These are phyloP conservation scores for Automeris io DNA, from an alignment of 2,888 invertebrate genomes.

Conservation along the genomic window DNA sequence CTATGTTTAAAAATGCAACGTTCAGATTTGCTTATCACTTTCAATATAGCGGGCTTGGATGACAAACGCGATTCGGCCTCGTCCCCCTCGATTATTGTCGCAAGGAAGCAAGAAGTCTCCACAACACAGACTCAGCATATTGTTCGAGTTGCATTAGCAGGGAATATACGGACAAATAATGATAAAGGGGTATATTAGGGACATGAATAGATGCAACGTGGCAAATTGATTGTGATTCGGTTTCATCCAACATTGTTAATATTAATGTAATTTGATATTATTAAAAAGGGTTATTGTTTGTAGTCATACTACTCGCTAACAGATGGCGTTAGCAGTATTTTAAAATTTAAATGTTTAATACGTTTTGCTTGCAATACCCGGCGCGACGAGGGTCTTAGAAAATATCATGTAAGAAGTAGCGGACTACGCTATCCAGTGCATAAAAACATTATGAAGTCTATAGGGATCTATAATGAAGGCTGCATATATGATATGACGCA, in stretches of 20 bases:
- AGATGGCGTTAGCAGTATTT: constrained; percentile 33
- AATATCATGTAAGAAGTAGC: no score
- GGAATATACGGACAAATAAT: constrained; percentile 23
- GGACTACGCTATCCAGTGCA: no score
- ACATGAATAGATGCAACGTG: constrained; percentile 46
- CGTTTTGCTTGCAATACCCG: background rate
- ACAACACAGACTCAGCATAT: constrained; percentile 67
- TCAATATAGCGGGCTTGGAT: constrained; percentile 43
- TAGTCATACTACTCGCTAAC: constrained; percentile 17
- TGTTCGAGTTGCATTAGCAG: constrained; percentile 40
- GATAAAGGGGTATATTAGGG: constrained; percentile 59
- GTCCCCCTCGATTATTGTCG: constrained; percentile 68
- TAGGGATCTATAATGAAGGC: no score
- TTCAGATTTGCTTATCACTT: constrained; percentile 20
- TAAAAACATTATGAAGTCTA: no score
- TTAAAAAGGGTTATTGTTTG: background rate
- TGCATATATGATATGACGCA: no score
- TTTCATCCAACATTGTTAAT: constrained; percentile 48
- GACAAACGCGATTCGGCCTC: constrained; percentile 55
- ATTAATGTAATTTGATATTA: constrained; percentile 3
- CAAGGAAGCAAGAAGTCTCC: constrained; percentile 59
- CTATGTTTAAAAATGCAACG: constrained; percentile 11
- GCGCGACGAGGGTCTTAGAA: no score
- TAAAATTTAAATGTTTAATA: background rate
- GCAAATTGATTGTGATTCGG: constrained; percentile 67